Evolutionary conservation across 2,797 vertebrate genomes (phyloP), one percentile per base, ranked within the genome.

Genomic region (Aldrovandia affinis): DNA sequence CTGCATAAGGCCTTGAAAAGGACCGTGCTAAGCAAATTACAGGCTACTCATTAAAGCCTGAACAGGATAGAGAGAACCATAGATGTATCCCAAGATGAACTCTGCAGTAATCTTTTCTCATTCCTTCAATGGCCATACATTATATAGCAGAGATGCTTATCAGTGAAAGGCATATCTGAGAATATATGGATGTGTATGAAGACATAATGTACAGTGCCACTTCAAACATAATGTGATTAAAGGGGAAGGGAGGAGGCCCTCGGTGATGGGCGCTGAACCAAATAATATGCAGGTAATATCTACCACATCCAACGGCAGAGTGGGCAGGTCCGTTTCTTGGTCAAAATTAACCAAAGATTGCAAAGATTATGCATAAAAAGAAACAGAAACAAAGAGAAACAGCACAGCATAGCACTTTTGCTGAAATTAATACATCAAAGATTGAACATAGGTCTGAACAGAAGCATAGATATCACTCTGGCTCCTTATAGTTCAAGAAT

Each of bases 111-210:
- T 47, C 39, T n/a, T 77, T 47, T 44, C 42, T n/a, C 1, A 33
- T 65, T 25, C 65, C 25, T 42, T 85, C 73, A 84, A 89, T 86
- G 86, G 81, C 85, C 85, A 77, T 30, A 84, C 89, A 93, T 92
- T 90, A 88, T 86, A 78, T n/a, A n/a, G n/a, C 70, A 73, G 73
- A 83, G 81, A 90, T 88, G 86, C 88, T 90, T 88, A 86, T 59
- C 85, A 81, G 82, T 87, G 88, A 90, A 89, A 68, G 63, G 89
- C 89, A 88, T 87, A 87, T 88, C 86, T 86, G 88, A 87, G 88
- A 92, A 93, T 88, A 87, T 89, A 54, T 88, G 90, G 88, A 93
- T 89, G 86, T 87, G 89, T 85, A 68, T 36, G 39, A 79, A 20
- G n/a, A 25, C 42, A 50, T 15, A 57, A 54, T 22, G 50, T 77